Base-by-base conservation (phyloP, 2,888 invertebrate genomes). In the Pseudococcus viburni region DNA sequence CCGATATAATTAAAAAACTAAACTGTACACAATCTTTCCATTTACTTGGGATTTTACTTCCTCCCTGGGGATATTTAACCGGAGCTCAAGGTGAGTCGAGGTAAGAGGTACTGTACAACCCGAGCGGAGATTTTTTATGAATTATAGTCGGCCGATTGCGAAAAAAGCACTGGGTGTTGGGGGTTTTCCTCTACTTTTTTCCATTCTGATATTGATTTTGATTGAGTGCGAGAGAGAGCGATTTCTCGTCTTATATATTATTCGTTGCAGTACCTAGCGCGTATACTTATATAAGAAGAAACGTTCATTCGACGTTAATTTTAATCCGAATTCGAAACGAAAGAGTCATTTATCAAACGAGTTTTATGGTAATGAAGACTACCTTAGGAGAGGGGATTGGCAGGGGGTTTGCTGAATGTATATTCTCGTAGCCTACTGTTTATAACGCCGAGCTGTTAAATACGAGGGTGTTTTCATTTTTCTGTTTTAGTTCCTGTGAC, bases 401-500 rank as follows among this genome's bases (percentile, higher is more conserved):
- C 4, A 4, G 26, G 4, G 22, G 68, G 26, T 12, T 4, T 8
- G 68, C 26, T 17, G 73, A 73, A 73, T 33, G 19, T 73, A 33
- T 33, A n/a, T n/a, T n/a, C n/a, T n/a, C n/a, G n/a, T n/a, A 26
- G 33, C 33, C 17, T 17, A 73, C 17, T 33, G 33, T 73, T 73
- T 64, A 33, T 33, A 22, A 15, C 64, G 64, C 15, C 2, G 42
- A 42, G n/a, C 15, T 64, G 64, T 22, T 64, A 64, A 33, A 73
- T 73, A 73, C 73, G 33, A 73, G 73, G 73, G 19, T 55, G 39
- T 85, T 85, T 48, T 86, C 77, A 8, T 89, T 73, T 73, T 73
- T 73, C 64, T 90, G 84, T 90, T 93, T 77, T 94, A 96, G 96
- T 96, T 92, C 96, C 96, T 87, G 94, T 96, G 91, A 94, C 94